Evolutionary conservation across 2,888 invertebrate species (phyloP), one percentile per base, ranked within the genome.

Genomic region (Xestobium rufovillosum): DNA sequence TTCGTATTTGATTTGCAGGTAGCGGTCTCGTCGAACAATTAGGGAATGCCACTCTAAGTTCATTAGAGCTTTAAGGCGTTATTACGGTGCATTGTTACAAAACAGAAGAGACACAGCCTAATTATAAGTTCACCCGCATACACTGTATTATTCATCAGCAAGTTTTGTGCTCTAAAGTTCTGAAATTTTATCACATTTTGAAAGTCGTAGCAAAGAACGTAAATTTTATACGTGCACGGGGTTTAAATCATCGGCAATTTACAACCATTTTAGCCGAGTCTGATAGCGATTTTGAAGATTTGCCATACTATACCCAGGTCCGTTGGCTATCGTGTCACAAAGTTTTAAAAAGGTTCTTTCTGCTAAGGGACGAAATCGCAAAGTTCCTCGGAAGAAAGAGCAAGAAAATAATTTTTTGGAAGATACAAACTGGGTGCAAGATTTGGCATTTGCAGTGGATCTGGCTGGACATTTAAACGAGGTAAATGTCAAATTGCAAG

Each of bases 221-320:
- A 40, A 43, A 42, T 44, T 42, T 33, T 42, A 27, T 27, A 12
- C 27, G 27, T 13, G 41, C 41, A 25, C 30, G 32, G 14, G 42
- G 29, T 29, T 35, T 38, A 36, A 38, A 43, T 29, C 33, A 42
- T 12, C 31, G 37, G 30, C 41, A 39, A 25, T 41, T 36, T 26
- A 19, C 40, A 37, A 41, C 41, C 30, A 39, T 48, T 11, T 35
- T 31, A 42, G 47, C 31, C 41, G 44, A 47, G 36, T 43, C 48
- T 44, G 44, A 46, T 34, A 48, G 44, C 31, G 45, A 43, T 42
- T 46, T 45, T 47, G 46, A 43, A 12, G 44, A 44, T 38, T 43
- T 45, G 33, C 43, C 41, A 10, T 50, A 45, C 42, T 47, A 48
- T 44, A 43, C 44, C 34, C 44, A 44, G 36, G 44, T 49, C 38